Conservation (phyloP, 2,113 vertebrate genomes). For the Quiscalus mexicanus region DNA sequence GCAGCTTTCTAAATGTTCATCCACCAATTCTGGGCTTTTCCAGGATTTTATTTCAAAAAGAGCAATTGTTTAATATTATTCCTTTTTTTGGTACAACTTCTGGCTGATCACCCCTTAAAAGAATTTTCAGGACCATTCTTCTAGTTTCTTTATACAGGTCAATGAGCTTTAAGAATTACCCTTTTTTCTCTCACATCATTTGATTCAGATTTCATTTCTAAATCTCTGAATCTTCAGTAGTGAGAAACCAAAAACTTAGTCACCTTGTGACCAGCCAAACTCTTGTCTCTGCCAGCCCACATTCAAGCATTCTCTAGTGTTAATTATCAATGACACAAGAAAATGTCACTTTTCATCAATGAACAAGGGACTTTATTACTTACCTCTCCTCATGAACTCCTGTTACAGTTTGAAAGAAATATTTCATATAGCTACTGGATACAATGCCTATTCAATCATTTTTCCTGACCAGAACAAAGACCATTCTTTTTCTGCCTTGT, state of each 20-base stretch:
- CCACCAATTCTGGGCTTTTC: neutral
- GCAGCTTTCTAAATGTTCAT: neutral
- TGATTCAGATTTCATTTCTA: neutral
- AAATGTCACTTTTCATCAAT: neutral
- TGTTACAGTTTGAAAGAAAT: neutral
- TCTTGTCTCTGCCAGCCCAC: neutral
- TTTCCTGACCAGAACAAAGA: constrained; percentile 21
- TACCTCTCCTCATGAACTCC: neutral
- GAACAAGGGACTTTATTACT: neutral
- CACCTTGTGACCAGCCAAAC: neutral
- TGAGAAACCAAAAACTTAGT: neutral
- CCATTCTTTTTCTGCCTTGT: neutral
- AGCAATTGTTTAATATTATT: neutral
- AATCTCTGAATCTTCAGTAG: neutral
- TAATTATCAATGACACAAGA: neutral
- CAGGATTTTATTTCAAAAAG: neutral
- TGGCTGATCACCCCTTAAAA: neutral
- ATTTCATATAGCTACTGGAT: neutral
- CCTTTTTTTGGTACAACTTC: neutral
- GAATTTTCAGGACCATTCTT: neutral
- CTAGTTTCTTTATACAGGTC: neutral
- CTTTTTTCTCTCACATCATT: neutral
- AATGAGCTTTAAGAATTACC: neutral
- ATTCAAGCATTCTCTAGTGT: neutral
- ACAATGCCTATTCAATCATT: neutral